phyloP scores from a whole-genome alignment of 1,140 invertebrate species.

The Drosophila cardini region DNA sequence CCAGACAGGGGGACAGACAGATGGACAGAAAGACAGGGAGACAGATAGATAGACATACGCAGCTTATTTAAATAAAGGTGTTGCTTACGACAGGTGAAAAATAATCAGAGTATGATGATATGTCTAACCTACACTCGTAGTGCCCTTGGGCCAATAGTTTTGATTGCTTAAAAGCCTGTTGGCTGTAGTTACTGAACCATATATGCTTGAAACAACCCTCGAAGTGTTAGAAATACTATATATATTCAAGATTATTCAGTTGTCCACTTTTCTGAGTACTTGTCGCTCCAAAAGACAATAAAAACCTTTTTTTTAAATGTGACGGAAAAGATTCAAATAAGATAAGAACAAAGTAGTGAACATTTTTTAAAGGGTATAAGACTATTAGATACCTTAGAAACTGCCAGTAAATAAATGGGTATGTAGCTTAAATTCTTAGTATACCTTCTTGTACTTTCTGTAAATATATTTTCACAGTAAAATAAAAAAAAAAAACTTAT shows the following conservation, averaged over 20 bases:
- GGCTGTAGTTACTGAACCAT: conserved; percentile 7
- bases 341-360: too few relatives aligned
- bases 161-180: conserved; percentile 33
- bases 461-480: too few relatives aligned
- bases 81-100: conserved; percentile 51
- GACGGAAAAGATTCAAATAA: background rate
- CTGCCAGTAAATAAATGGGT: background rate
- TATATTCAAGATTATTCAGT: conserved; percentile 1
- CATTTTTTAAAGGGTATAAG: background rate
- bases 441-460: too few relatives aligned
- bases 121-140: conserved; percentile 4
- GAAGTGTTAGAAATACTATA: background rate
- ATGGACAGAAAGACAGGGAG: background rate
- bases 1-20: conserved; percentile 1
- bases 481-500: too few relatives aligned
- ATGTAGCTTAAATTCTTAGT: too few relatives aligned
- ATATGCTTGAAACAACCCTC: background rate
- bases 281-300: background rate
- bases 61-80: conserved; percentile 71
- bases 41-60: conserved; percentile 46
- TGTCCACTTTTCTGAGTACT: background rate
- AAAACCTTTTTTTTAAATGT: background rate
- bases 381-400: background rate
- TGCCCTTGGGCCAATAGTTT: conserved; percentile 57
- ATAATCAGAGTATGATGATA: conserved; percentile 24